Percentiles rank a stretch among this genome's conserved stretches.
These are phyloP conservation scores for Menidia beryllina DNA, from an alignment of 2,113 vertebrate species.

Conservation along the genomic window DNA sequence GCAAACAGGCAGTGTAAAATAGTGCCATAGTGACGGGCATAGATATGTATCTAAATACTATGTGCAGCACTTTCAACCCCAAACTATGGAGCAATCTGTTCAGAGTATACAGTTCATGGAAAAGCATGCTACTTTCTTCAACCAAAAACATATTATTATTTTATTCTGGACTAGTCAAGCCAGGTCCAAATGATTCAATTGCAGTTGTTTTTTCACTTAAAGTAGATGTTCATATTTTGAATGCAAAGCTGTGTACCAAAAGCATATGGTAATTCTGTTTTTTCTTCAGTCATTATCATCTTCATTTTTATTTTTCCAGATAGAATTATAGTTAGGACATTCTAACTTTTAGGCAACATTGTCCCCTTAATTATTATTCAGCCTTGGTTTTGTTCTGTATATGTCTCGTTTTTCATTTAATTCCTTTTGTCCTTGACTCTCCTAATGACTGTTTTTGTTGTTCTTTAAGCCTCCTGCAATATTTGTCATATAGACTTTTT, in stretches of 20 bases:
- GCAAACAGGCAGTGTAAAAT: background rate
- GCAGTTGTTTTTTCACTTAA: background rate
- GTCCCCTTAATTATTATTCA: conserved; percentile 68
- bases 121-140: too few species aligned
- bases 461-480: conserved; percentile 63
- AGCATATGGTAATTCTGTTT: conserved; percentile 23
- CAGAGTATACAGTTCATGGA: too few species aligned
- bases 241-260: conserved; percentile 16
- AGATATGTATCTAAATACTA: too few species aligned
- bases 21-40: too few species aligned
- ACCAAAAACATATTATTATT: too few species aligned
- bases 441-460: conserved; percentile 78
- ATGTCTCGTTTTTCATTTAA: conserved; percentile 29
- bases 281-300: conserved; percentile 42
- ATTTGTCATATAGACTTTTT: conserved; percentile 69
- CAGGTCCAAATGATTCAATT: too few species aligned
- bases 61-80: too few species aligned
- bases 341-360: conserved; percentile 62
- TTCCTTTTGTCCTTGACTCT: conserved; percentile 58
- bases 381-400: conserved; percentile 56
- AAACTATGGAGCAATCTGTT: too few species aligned
- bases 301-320: conserved; percentile 49
- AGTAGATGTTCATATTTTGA: conserved; percentile 2
- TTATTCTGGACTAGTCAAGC: too few species aligned
- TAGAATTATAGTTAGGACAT: conserved; percentile 57